Base-by-base conservation (phyloP, 2,113 vertebrate genomes). In the Lynx canadensis region DNA sequence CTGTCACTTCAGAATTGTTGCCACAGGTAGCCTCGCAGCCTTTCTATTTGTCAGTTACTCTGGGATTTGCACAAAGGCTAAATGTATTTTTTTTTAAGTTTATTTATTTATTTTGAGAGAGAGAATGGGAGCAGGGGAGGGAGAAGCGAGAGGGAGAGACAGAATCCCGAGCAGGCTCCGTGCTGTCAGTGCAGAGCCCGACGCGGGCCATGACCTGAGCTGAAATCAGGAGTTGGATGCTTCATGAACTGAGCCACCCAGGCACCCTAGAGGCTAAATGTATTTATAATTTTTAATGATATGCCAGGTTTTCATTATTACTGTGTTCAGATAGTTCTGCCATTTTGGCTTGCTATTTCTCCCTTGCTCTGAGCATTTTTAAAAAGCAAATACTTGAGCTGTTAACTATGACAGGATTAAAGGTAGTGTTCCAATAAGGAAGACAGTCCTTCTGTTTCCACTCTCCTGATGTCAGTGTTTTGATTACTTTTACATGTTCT, bases 261-360 rank as follows among this genome's bases (percentile, higher is more conserved):
- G 41, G 27, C 7, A 1, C 27, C 41, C 74, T 27, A 65, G 73
- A 84, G 38, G 84, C 6, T 55, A 76, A 81, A 48, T 7, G 25
- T 36, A 57, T 83, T 84, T 82, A n/a, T 69, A 73, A 86, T 88
- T 76, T 95, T 89, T 85, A 82, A 83, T n/a, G 36, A 27, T 38
- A 29, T 60, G 41, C 55, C 21, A 55, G 41, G 27, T 83, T 97
- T 96, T 87, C 25, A 52, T 92, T 86, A 31, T 73, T 50, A 12
- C 66, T 91, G 50, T 81, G 89, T 82, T 73, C 68, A 93, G 45
- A 78, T 86, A 79, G 93, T 89, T 93, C 66, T 74, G 4, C 82
- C 79, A 5, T 52, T 88, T 81, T 76, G 45, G 45, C 45, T 85
- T 95, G 13, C 45, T 86, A 29, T 45, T 92, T 95, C n/a, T 93